A percentile compares a stretch with the other conserved stretches of the same genome.
Evolutionary conservation across 92 coral and sea anemone species (phyloP).

Genomic region (Parazoanthus swiftii): DNA sequence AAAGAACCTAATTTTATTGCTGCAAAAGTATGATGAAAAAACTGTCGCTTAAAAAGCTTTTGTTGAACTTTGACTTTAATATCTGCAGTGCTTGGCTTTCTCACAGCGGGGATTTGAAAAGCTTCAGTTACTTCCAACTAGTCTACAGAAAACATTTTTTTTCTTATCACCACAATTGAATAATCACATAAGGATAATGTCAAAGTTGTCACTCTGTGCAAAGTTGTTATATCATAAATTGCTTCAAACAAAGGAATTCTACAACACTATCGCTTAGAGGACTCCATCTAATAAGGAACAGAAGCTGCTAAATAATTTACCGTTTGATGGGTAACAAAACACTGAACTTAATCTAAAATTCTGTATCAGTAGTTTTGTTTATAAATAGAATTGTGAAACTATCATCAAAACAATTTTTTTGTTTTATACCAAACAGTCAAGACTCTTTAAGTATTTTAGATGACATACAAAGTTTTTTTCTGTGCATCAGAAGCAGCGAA

Average conservation of each 20-base stretch:
- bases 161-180: background rate
- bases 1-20: background rate
- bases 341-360: background rate
- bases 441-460: too few relatives aligned
- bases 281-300: background rate
- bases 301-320: conserved; percentile 8
- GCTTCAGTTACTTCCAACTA: background rate
- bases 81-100: background rate
- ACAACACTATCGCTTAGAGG: background rate
- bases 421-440: too few relatives aligned
- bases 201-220: background rate
- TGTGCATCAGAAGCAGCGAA: too few relatives aligned
- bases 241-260: background rate
- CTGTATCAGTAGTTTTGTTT: background rate
- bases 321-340: background rate
- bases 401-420: background rate
- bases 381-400: background rate
- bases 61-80: background rate
- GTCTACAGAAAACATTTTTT: background rate
- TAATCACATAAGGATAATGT: background rate
- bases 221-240: background rate
- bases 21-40: background rate
- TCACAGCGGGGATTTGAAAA: background rate
- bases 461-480: too few relatives aligned
- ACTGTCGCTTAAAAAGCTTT: background rate